phyloP scores from a whole-genome alignment of 64 coral and sea anemone genomes.

The Stichodactyla helianthus region DNA sequence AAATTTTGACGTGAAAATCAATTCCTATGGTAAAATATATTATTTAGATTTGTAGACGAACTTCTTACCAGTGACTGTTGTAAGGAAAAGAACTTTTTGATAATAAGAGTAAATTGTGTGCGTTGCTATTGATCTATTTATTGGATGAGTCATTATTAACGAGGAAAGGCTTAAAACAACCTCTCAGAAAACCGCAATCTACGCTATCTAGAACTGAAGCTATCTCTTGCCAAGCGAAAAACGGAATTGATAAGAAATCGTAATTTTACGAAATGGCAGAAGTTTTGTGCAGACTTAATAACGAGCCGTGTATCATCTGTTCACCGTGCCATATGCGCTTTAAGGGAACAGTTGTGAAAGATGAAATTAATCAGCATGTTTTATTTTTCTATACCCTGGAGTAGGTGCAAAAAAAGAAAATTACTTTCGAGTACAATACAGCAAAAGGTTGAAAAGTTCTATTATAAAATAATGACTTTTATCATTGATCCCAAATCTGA shows the following conservation, averaged over 20 bases:
- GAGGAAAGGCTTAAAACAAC: neutral
- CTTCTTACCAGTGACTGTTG: too few species aligned
- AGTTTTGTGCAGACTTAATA: neutral
- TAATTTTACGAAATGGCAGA: neutral
- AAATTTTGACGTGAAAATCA: neutral
- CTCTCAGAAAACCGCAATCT: neutral
- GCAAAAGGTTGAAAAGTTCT: neutral
- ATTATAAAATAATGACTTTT: conserved; percentile 3
- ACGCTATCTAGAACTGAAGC: neutral
- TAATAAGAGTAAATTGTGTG: neutral
- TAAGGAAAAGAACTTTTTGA: too few species aligned
- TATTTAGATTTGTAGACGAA: too few species aligned
- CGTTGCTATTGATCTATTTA: neutral
- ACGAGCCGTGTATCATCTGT: neutral
- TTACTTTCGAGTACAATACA: neutral
- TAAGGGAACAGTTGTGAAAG: neutral
- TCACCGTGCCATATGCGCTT: neutral
- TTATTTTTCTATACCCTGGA: neutral
- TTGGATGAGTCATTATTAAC: neutral
- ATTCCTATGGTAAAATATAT: neutral
- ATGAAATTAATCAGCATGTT: neutral
- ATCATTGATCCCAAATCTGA: neutral
- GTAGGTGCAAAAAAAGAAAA: neutral
- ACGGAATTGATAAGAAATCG: neutral
- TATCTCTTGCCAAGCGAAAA: neutral